Evolutionary conservation across 2,797 vertebrate species (phyloP).

Genomic region (Clarias laeviceps): DNA sequence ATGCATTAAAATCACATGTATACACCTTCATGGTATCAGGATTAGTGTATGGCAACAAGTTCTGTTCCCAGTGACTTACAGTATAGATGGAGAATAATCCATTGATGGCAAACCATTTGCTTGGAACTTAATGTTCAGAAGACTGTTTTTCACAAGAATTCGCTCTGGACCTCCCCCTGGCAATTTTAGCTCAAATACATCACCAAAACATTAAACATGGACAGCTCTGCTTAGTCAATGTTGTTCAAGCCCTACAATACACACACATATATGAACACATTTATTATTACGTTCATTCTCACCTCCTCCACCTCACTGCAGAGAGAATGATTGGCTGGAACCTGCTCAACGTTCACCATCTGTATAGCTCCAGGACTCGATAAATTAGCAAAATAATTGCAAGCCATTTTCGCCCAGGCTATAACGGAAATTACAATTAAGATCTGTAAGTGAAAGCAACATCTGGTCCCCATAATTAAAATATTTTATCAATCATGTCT

Average conservation of each 20-base stretch:
- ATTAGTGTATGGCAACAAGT: not conserved
- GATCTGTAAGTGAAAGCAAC: not conserved
- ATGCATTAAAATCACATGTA: not conserved
- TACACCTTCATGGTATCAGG: not conserved
- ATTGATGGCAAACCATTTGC: not conserved
- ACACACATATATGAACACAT: not conserved
- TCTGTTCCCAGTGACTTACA: not conserved
- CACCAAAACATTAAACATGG: not conserved
- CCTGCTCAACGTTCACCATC: not conserved
- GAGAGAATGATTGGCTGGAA: constrained; percentile 1
- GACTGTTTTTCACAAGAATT: not conserved
- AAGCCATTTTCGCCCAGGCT: constrained; percentile 7
- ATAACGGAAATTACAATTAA: constrained; percentile 8
- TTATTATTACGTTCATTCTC: not conserved
- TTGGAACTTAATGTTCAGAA: not conserved
- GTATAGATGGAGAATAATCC: not conserved
- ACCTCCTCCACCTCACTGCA: not conserved
- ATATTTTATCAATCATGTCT: constrained; percentile 5
- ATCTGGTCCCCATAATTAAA: not conserved
- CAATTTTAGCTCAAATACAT: not conserved
- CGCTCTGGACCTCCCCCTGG: no score
- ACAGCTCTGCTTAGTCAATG: not conserved
- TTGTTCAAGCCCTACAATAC: not conserved
- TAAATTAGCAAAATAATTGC: constrained; percentile 9
- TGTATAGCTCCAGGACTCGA: not conserved